Evolutionary conservation across 2,797 vertebrate species (phyloP).

Genomic region (Pseudochirops cupreus): DNA sequence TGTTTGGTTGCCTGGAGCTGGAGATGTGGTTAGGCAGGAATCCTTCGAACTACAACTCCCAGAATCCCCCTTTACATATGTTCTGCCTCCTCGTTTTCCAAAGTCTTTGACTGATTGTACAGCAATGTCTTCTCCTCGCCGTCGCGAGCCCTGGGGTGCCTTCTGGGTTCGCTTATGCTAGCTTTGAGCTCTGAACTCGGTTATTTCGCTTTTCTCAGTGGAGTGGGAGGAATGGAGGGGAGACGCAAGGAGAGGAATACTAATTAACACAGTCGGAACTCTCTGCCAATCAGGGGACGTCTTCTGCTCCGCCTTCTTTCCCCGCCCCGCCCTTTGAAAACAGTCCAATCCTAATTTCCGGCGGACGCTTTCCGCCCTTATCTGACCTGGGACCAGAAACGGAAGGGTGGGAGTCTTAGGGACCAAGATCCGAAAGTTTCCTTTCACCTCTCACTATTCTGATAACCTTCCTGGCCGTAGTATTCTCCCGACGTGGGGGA

Average conservation of each 20-base stretch:
- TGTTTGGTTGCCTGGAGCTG: background rate
- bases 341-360: background rate
- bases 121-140: background rate
- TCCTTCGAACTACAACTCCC: background rate
- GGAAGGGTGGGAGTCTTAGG: background rate
- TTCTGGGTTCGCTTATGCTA: background rate
- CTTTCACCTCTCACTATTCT: accelerated
- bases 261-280: background rate
- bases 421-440: background rate
- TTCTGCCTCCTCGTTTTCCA: background rate
- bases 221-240: background rate
- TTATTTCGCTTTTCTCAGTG: background rate
- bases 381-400: background rate
- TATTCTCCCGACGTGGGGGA: background rate
- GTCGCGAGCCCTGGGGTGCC: accelerated
- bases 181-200: background rate
- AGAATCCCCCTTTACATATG: background rate
- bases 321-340: background rate
- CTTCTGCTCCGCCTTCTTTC: background rate
- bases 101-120: background rate
- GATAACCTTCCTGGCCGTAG: background rate
- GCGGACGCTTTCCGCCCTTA: background rate
- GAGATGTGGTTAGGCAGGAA: background rate
- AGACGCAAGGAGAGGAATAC: background rate
- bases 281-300: background rate